These are phyloP conservation scores for Noctilio leporinus DNA, from an alignment of 2,113 vertebrate species.

Conservation along the genomic window DNA sequence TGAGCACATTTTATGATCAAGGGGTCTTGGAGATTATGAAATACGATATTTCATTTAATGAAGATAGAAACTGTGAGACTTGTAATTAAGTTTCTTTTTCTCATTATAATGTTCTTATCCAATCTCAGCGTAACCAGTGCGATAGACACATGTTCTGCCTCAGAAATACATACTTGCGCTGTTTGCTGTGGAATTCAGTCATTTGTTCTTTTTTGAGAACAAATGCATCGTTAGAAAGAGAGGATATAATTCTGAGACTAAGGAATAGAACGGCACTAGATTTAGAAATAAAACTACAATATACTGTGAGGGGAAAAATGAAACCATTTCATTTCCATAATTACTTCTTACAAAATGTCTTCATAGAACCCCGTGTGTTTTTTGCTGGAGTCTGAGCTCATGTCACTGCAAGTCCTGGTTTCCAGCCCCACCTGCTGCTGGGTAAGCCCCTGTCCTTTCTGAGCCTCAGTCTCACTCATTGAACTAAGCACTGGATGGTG, in stretches of 20 bases:
- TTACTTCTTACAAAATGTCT: neutral
- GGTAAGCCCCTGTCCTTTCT: neutral
- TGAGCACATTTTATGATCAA: neutral
- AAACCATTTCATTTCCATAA: neutral
- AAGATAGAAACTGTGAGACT: neutral
- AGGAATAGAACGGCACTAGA: neutral
- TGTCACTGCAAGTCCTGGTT: neutral
- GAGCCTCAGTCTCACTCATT: neutral
- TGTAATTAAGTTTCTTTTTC: slow-evolving; percentile 12
- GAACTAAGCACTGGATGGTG: neutral
- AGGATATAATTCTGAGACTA: neutral
- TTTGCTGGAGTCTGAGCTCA: neutral
- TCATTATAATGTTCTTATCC: neutral
- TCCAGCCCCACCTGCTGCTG: neutral
- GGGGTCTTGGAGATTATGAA: neutral
- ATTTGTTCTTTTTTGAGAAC: slow-evolving; percentile 1
- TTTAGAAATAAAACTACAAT: slow-evolving; percentile 18
- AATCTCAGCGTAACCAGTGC: neutral
- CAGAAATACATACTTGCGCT: neutral
- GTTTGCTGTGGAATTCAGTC: neutral
- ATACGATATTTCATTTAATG: neutral
- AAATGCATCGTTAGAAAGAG: neutral
- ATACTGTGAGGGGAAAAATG: neutral
- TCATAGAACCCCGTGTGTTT: neutral
- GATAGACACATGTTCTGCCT: neutral